Percentiles rank a stretch among this genome's conserved stretches.
These are phyloP conservation scores for Phasia obesa DNA, from an alignment of 2,888 invertebrate genomes.

Conservation along the genomic window DNA sequence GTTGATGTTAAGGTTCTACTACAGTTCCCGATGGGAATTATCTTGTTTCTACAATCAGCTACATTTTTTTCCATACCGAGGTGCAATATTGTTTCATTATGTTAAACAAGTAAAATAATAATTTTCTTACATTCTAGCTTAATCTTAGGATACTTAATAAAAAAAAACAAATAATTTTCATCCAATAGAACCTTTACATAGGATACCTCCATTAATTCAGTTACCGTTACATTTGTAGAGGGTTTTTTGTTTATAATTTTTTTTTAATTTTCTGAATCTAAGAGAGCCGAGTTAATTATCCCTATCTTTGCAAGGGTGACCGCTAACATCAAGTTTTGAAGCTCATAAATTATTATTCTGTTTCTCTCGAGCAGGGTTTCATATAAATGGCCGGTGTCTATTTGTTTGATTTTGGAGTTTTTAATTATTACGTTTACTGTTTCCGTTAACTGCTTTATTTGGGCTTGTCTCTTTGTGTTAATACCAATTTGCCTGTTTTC, in stretches of 20 bases:
- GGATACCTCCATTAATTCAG: slow-evolving; percentile 58
- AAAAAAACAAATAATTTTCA: slow-evolving; percentile 19
- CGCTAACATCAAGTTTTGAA: slow-evolving; percentile 51
- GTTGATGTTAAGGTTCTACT: slow-evolving; percentile 8
- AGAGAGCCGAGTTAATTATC: slow-evolving; percentile 50
- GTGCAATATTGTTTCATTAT: slow-evolving; percentile 11
- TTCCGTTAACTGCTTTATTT: slow-evolving; percentile 53
- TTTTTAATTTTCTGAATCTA: slow-evolving; percentile 45
- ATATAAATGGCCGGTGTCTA: slow-evolving; percentile 1
- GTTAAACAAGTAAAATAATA: slow-evolving; percentile 17
- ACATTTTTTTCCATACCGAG: neutral
- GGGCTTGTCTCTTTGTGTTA: slow-evolving; percentile 50
- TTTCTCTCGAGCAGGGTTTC: neutral
- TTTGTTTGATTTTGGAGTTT: slow-evolving; percentile 13
- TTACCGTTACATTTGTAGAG: slow-evolving; percentile 52
- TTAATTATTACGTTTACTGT: slow-evolving; percentile 3
- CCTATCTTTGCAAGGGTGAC: slow-evolving; percentile 58
- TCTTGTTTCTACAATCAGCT: slow-evolving; percentile 30
- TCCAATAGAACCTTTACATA: too few relatives aligned
- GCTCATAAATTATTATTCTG: too few relatives aligned
- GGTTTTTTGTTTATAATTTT: too few relatives aligned
- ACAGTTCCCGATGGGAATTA: slow-evolving; percentile 15
- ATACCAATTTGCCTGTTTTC: slow-evolving; percentile 48
- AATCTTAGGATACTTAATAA: slow-evolving; percentile 35
- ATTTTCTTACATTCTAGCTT: slow-evolving; percentile 33